Evolutionary conservation across 2,113 vertebrate genomes (phyloP).

Genomic region (Sander vitreus): DNA sequence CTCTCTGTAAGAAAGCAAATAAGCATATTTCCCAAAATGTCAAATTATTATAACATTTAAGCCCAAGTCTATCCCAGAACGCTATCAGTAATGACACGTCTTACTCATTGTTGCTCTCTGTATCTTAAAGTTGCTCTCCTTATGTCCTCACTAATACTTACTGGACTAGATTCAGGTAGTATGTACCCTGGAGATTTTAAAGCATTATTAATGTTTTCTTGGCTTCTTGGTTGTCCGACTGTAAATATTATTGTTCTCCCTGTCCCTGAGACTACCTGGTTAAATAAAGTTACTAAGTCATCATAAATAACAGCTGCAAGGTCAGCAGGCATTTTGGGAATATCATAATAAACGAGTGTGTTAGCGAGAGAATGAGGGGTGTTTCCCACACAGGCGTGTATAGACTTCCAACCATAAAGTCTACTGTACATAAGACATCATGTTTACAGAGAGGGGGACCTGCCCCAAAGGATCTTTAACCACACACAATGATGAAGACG

Average conservation of each 20-base stretch:
- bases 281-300: constrained; percentile 6
- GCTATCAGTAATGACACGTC: background rate
- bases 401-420: constrained; percentile 1
- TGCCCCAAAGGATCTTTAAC: constrained; percentile 11
- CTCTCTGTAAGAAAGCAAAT: background rate
- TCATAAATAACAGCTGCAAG: constrained; percentile 4
- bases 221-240: background rate
- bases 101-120: background rate
- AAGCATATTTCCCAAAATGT: background rate
- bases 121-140: background rate
- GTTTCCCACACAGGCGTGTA: constrained; percentile 36
- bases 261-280: background rate
- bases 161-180: background rate
- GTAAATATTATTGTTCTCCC: constrained; percentile 12
- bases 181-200: background rate
- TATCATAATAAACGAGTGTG: background rate
- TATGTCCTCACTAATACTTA: background rate
- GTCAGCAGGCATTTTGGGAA: background rate
- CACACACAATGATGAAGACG: constrained; percentile 1
- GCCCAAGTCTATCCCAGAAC: background rate
- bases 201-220: background rate
- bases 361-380: constrained; percentile 14
- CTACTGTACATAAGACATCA: constrained; percentile 4
- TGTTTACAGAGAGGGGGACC: constrained; percentile 32
- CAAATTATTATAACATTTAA: background rate